These are phyloP conservation scores for Abrostola tripartita DNA, from an alignment of 2,888 invertebrate species.

Conservation along the genomic window DNA sequence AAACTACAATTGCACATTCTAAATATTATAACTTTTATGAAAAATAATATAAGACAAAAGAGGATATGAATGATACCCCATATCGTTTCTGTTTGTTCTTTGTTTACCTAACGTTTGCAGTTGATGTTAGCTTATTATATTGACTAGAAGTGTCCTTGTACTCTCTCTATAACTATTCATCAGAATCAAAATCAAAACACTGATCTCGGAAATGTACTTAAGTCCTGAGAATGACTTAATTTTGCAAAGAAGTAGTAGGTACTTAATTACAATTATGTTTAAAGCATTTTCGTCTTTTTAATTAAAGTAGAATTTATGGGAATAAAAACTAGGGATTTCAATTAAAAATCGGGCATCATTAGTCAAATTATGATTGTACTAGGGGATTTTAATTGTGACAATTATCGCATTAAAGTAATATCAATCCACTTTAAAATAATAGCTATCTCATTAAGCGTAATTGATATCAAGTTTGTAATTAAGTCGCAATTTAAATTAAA, in stretches of 20 bases:
- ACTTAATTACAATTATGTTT: constrained; percentile 5
- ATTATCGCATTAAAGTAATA: constrained; percentile 31
- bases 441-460: constrained; percentile 33
- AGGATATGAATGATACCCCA: no score
- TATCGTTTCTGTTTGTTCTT: no score
- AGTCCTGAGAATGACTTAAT: background rate
- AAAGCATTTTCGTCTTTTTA: constrained; percentile 14
- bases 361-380: constrained; percentile 40
- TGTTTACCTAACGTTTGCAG: no score
- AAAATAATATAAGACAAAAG: no score
- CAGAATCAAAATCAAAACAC: no score
- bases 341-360: constrained; percentile 53
- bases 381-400: constrained; percentile 33
- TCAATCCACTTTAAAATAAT: constrained; percentile 50
- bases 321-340: constrained; percentile 36
- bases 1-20: no score
- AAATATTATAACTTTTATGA: no score
- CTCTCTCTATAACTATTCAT: no score
- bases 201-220: no score
- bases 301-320: constrained; percentile 24
- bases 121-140: no score
- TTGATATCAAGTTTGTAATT: constrained; percentile 40
- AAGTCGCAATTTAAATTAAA: constrained; percentile 8
- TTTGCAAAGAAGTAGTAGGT: background rate
- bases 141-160: no score